Evolutionary conservation across 2,888 invertebrate genomes (phyloP).

Genomic region (Nematopogon swammerdamellus): DNA sequence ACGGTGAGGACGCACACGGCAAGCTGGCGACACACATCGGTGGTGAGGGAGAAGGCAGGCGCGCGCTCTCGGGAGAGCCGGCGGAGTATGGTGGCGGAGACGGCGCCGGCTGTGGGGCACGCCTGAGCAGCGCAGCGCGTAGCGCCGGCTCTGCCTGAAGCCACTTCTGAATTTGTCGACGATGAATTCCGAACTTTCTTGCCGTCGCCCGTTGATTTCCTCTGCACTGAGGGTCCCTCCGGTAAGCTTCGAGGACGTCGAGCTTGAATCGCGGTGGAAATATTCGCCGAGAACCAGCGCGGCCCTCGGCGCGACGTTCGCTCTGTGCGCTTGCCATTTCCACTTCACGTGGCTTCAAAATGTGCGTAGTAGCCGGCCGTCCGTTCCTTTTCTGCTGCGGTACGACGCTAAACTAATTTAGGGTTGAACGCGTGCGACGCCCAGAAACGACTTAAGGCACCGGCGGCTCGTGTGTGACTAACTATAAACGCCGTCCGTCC

Average conservation of each 20-base stretch:
- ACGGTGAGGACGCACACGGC: conserved; percentile 27
- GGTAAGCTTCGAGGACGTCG: conserved; percentile 84
- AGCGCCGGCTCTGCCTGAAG: conserved; percentile 79
- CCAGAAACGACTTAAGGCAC: conserved; percentile 1
- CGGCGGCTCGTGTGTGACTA: conserved; percentile 28
- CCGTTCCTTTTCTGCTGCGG: not conserved
- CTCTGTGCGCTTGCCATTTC: conserved; percentile 34
- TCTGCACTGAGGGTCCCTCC: conserved; percentile 82
- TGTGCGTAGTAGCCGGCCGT: not conserved
- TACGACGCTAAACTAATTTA: not conserved
- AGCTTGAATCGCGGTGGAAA: conserved; percentile 88
- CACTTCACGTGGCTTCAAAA: not conserved
- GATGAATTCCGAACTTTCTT: conserved; percentile 85
- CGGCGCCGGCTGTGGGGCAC: conserved; percentile 46
- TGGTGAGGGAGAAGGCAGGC: conserved; percentile 37
- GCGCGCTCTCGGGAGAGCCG: conserved; percentile 42
- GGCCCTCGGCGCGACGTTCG: conserved; percentile 50
- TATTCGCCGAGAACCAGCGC: conserved; percentile 80
- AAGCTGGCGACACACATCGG: conserved; percentile 19
- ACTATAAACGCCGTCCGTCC: conserved; percentile 34
- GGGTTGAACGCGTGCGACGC: conserved; percentile 4
- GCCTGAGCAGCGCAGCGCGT: conserved; percentile 63
- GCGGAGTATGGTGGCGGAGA: conserved; percentile 44
- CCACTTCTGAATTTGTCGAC: conserved; percentile 91
- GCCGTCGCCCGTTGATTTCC: conserved; percentile 89